These are phyloP conservation scores for Platygyra sinensis DNA, from an alignment of 64 coral and sea anemone genomes.

Conservation along the genomic window DNA sequence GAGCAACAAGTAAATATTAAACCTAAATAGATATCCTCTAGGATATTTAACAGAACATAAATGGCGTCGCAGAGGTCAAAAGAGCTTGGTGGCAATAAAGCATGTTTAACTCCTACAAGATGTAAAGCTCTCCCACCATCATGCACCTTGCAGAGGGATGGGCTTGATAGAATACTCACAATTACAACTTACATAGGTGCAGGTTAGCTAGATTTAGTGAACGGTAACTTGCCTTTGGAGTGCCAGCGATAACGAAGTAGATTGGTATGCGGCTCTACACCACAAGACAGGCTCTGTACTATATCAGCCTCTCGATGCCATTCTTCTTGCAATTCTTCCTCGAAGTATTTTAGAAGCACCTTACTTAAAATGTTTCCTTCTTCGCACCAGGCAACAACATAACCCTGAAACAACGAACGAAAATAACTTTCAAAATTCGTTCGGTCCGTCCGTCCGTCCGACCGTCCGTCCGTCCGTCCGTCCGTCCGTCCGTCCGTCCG, in stretches of 20 bases:
- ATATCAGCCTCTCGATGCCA: slow-evolving; percentile 17
- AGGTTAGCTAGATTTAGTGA: not conserved
- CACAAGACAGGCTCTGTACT: slow-evolving; percentile 4
- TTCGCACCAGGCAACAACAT: slow-evolving; percentile 38
- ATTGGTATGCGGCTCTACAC: slow-evolving; percentile 15
- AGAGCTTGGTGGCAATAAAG: too few species aligned
- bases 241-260: slow-evolving; percentile 48
- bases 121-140: too few species aligned
- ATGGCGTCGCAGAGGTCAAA: too few species aligned
- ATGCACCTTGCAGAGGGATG: too few species aligned
- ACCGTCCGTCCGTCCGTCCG: too few species aligned
- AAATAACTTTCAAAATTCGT: not conserved
- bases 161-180: too few species aligned
- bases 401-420: slow-evolving; percentile 9
- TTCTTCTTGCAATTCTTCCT: slow-evolving; percentile 23
- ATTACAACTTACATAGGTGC: not conserved
- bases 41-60: not conserved
- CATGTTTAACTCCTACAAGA: too few species aligned
- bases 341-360: slow-evolving; percentile 35
- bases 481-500: too few species aligned
- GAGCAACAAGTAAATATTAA: not conserved
- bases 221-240: slow-evolving; percentile 9
- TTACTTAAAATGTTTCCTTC: not conserved
- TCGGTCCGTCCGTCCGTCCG: not conserved
- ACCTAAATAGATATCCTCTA: not conserved